These are phyloP conservation scores for Bujurquina vittata DNA, from an alignment of 2,113 vertebrate species.

Conservation along the genomic window DNA sequence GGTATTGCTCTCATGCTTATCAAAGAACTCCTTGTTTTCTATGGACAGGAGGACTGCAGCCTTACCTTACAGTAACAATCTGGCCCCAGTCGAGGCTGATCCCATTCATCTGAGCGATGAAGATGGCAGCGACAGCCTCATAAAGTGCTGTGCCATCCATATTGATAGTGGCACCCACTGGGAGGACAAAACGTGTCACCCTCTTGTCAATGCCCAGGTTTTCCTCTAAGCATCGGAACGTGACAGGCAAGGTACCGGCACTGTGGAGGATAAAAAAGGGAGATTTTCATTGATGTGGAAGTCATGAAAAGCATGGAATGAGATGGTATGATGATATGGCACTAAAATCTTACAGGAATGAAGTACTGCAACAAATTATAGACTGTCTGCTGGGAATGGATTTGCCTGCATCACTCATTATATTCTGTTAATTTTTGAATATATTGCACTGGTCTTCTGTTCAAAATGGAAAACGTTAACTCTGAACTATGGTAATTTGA, in stretches of 20 bases:
- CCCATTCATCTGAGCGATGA: conserved; percentile 99
- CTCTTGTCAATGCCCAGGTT: conserved; percentile 97
- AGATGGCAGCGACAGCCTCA: conserved; percentile 97
- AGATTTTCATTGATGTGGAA: not conserved
- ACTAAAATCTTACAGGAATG: not conserved
- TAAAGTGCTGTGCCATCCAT: conserved; percentile 99
- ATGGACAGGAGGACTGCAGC: not conserved
- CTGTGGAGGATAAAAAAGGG: conserved; percentile 66
- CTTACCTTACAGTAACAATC: conserved; percentile 95
- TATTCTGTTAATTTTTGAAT: not conserved
- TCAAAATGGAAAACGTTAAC: conserved; percentile 2
- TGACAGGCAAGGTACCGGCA: conserved; percentile 95
- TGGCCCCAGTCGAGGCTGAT: conserved; percentile 92
- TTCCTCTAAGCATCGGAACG: conserved; percentile 96
- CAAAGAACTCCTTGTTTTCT: not conserved
- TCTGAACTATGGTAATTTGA: not conserved
- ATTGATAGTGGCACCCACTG: conserved; percentile 98
- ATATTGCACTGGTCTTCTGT: conserved; percentile 2
- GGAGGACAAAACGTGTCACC: conserved; percentile 96
- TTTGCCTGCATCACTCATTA: not conserved
- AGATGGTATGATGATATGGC: not conserved
- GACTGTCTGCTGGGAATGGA: not conserved
- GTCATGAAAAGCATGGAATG: not conserved
- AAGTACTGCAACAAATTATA: not conserved
- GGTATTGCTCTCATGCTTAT: not conserved